Percentiles rank a stretch among this genome's conserved stretches.
Evolutionary conservation across 1,140 invertebrate species (phyloP).

Genomic region (Mamestra configurata): DNA sequence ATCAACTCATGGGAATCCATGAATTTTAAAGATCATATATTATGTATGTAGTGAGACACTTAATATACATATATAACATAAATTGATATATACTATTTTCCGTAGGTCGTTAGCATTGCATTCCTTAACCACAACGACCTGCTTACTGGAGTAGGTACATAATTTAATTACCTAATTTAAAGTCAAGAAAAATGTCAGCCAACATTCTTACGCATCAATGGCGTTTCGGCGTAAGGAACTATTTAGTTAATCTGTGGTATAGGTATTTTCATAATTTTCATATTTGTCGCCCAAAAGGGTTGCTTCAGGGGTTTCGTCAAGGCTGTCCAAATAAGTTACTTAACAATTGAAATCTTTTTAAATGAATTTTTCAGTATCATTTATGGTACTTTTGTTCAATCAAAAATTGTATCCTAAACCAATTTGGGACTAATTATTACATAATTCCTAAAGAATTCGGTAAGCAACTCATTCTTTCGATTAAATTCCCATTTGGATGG

Average conservation of each 20-base stretch:
- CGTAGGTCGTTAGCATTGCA: constrained; percentile 20
- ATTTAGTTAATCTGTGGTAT: no score
- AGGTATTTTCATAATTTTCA: no score
- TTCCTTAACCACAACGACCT: constrained; percentile 5
- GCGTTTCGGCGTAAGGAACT: background rate
- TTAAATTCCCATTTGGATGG: background rate
- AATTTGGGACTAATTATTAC: background rate
- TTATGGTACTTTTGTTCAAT: background rate
- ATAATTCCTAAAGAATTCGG: background rate
- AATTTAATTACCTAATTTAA: background rate
- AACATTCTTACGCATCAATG: background rate
- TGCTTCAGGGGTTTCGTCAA: no score
- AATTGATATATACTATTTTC: constrained; percentile 2
- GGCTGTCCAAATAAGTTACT: no score
- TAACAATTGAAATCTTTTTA: no score
- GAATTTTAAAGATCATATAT: no score
- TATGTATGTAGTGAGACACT: background rate
- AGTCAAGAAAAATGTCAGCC: background rate
- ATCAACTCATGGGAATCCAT: no score
- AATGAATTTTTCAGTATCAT: no score
- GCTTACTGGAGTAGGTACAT: constrained; percentile 3
- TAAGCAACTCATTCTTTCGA: background rate
- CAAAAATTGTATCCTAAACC: background rate
- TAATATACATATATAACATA: background rate
- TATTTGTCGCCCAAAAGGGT: no score